Base-by-base conservation (phyloP, 2,888 invertebrate species). In the Parochlus steinenii region DNA sequence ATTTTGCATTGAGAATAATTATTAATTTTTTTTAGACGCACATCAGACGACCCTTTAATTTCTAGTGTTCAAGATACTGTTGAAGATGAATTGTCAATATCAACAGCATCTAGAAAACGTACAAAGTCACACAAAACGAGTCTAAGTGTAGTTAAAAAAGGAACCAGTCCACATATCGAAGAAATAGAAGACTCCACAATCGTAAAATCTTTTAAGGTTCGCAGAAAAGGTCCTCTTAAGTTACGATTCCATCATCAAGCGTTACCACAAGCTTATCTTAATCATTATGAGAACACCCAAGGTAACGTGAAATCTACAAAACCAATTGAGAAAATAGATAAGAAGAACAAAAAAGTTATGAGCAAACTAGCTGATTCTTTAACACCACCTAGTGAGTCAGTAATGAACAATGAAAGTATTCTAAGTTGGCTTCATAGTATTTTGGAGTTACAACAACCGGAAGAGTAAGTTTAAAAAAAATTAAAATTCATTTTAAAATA, bases 241-340 rank as follows among this genome's bases (percentile, higher is more conserved):
- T 62, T 81, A 32, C 76, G 80, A 51, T 80, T 81, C 52, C 80
- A 81, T 47, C 80, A 81, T 51, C 80, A 81, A 52, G 80, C 80
- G 0, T 52, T 80, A 37, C 80, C 80, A 0, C 73, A 77, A 11
- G 80, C 79, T 51, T 80, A 80, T 50, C 64, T 80, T 34, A 78
- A 77, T 47, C 80, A 80, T 50, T 80, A 79, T 61, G 78, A 79
- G 53, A 76, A 77, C 33, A 71, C 74, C 5, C 58, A 76, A 36
- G 71, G 70, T 41, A 68, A 67, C 43, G 63, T 64, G 19, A 61
- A 50, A 38, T 52, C 54, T 3, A 37, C 25, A 38, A 18, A 17
- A 26, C 6, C 23, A 20, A 36, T 7, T 10, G 17, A 17, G 19
- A 5, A 10, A 15, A 10, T n/a, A n/a, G n/a, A n/a, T n/a, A n/a